Conservation (phyloP, 2,113 vertebrate species). For the Malurus melanocephalus region DNA sequence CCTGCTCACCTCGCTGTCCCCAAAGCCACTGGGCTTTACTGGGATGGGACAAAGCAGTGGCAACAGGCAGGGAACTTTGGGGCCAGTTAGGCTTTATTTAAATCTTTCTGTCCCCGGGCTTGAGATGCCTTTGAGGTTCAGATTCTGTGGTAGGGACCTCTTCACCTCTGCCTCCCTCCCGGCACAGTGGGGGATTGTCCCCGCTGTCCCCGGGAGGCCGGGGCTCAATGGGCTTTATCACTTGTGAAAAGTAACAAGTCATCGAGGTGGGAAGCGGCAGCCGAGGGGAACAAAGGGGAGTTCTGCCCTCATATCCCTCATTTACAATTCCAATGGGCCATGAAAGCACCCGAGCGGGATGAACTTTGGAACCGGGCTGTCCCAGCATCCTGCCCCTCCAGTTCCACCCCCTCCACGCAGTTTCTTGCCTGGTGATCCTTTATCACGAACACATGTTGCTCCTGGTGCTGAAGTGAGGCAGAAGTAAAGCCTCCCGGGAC, state of each 20-base stretch:
- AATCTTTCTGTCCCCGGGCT: neutral
- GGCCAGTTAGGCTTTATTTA: neutral
- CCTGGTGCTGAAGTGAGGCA: neutral
- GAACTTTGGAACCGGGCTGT: slow-evolving; percentile 60
- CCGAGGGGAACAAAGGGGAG: slow-evolving; percentile 68
- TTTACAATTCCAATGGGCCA: slow-evolving; percentile 74
- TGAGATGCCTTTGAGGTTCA: slow-evolving; percentile 41
- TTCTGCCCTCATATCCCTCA: slow-evolving; percentile 63
- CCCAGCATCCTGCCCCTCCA: slow-evolving; percentile 16
- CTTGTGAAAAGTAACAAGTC: slow-evolving; percentile 76
- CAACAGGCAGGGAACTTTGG: neutral
- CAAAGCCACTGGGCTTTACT: neutral
- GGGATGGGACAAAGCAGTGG: fast-evolving
- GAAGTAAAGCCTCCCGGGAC: neutral
- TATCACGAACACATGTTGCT: neutral
- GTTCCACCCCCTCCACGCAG: neutral
- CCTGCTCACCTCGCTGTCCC: neutral
- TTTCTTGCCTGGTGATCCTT: neutral
- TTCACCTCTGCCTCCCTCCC: neutral
- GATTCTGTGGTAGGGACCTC: neutral
- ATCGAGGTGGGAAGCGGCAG: slow-evolving; percentile 59
- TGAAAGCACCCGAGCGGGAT: slow-evolving; percentile 56
- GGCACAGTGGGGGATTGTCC: neutral
- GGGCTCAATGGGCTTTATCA: slow-evolving; percentile 68
- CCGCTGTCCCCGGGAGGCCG: slow-evolving; percentile 8